A percentile compares a stretch with the other conserved stretches of the same genome.
Evolutionary conservation across 2,113 vertebrate species (phyloP).

Genomic region (Benitochromis conjunctus): DNA sequence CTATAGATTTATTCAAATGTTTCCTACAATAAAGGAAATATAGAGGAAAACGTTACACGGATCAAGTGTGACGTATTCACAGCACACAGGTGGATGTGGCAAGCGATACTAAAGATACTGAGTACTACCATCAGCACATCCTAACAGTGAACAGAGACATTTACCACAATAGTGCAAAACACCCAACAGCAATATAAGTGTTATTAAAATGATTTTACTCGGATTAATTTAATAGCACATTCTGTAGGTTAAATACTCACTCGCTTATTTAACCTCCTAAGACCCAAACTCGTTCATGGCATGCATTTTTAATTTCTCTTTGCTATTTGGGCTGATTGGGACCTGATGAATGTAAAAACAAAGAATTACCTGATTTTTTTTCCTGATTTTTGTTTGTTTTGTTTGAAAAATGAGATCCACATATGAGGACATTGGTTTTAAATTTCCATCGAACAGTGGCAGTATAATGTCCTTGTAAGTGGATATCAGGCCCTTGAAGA

Average conservation of each 20-base stretch:
- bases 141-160: not conserved
- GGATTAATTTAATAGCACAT: not conserved
- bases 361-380: too few relatives aligned
- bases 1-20: not conserved
- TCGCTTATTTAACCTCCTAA: too few relatives aligned
- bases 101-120: not conserved
- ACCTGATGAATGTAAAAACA: too few relatives aligned
- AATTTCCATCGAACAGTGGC: too few relatives aligned
- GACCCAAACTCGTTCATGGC: too few relatives aligned
- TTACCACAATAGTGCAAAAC: not conserved
- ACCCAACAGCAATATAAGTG: not conserved
- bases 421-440: too few relatives aligned
- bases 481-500: too few relatives aligned
- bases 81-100: not conserved
- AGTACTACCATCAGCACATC: not conserved
- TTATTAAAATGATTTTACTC: not conserved
- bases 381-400: too few relatives aligned
- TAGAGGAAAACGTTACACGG: not conserved
- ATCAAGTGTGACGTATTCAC: not conserved
- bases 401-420: too few relatives aligned
- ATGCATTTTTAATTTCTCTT: too few relatives aligned
- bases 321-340: too few relatives aligned
- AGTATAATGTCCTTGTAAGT: too few relatives aligned
- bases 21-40: not conserved
- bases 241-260: not conserved